These are phyloP conservation scores for Limnothrissa miodon DNA, from an alignment of 2,113 vertebrate species.

Conservation along the genomic window DNA sequence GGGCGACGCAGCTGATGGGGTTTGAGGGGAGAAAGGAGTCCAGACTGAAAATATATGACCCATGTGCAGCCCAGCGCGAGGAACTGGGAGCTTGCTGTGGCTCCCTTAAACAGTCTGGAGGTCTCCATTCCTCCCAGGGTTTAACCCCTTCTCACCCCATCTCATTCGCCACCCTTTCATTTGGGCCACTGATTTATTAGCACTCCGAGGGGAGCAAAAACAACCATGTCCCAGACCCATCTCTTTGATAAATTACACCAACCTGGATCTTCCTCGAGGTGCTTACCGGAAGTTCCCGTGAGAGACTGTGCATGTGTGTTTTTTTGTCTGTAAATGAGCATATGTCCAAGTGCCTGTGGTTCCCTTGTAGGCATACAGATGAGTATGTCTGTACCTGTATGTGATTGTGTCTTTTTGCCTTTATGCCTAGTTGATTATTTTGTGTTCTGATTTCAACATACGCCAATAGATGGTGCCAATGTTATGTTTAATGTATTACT, in stretches of 20 bases:
- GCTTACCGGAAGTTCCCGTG: slow-evolving; percentile 49
- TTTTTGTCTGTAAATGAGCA: background rate
- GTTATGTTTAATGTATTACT: too few species aligned
- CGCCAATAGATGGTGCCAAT: too few species aligned
- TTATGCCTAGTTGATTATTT: too few species aligned
- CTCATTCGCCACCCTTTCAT: slow-evolving; percentile 64
- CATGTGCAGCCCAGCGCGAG: slow-evolving; percentile 38
- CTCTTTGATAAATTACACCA: slow-evolving; percentile 61
- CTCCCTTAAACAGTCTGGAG: slow-evolving; percentile 57
- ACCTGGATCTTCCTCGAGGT: slow-evolving; percentile 57
- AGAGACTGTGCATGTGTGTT: slow-evolving; percentile 22
- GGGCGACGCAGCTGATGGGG: too few species aligned
- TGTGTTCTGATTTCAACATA: background rate
- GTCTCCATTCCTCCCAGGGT: slow-evolving; percentile 60
- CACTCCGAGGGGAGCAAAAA: slow-evolving; percentile 62
- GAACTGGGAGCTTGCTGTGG: slow-evolving; percentile 57
- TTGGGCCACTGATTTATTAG: slow-evolving; percentile 70
- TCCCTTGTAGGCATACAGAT: slow-evolving; percentile 3
- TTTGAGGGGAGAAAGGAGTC: slow-evolving; percentile 10
- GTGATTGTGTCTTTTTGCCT: slow-evolving; percentile 12
- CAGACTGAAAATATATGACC: slow-evolving; percentile 57
- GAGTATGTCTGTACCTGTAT: background rate
- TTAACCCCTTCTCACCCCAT: slow-evolving; percentile 68
- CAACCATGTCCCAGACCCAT: slow-evolving; percentile 55
- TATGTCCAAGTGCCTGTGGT: background rate